These are phyloP conservation scores for Brachionus asplanchnoidis DNA, from an alignment of 1,140 invertebrate species.

Conservation along the genomic window DNA sequence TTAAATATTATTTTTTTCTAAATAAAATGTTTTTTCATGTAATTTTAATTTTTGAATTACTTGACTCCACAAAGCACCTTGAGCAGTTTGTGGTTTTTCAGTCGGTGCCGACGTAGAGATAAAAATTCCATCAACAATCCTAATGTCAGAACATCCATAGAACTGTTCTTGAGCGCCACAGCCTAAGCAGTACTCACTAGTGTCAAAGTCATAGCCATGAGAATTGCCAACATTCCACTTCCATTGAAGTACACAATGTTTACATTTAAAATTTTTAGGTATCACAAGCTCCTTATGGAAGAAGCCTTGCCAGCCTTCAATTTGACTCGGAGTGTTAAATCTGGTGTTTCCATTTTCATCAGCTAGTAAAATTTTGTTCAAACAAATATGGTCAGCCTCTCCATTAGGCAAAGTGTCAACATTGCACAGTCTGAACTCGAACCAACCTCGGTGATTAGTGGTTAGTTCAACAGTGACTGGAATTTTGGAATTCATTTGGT, in stretches of 20 bases:
- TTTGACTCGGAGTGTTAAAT: neutral
- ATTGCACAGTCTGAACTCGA: constrained; percentile 47
- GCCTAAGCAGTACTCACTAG: constrained; percentile 42
- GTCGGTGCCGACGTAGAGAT: neutral
- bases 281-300: constrained; percentile 3
- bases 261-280: constrained; percentile 49
- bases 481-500: constrained; percentile 1
- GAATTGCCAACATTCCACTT: constrained; percentile 41
- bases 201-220: constrained; percentile 37
- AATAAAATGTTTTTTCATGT: neutral
- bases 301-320: neutral
- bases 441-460: constrained; percentile 48
- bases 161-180: constrained; percentile 45
- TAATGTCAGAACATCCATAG: constrained; percentile 41
- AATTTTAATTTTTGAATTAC: neutral
- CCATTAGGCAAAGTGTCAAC: neutral
- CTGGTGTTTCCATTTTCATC: constrained; percentile 11
- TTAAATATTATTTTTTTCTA: too few relatives aligned
- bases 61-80: neutral
- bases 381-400: constrained; percentile 12
- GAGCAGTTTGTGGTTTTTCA: neutral
- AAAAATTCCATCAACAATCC: neutral
- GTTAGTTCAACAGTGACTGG: constrained; percentile 43
- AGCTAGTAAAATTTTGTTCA: neutral
- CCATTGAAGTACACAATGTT: constrained; percentile 53